Evolutionary conservation across 2,797 vertebrate genomes (phyloP).

Genomic region (Aphelocoma californica): DNA sequence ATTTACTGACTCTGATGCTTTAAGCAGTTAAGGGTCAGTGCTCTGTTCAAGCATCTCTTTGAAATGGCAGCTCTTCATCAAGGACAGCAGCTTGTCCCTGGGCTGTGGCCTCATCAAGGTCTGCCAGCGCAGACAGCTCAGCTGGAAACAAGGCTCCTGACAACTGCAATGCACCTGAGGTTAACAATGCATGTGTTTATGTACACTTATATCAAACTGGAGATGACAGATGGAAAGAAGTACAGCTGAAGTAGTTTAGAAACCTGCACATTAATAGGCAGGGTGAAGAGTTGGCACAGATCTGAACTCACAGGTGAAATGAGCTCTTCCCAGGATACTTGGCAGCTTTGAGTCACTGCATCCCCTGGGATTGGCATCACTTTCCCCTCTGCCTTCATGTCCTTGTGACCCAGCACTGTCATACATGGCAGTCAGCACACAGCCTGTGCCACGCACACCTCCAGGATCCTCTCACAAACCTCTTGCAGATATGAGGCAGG

Average conservation of each 20-base stretch:
- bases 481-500: accelerated
- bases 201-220: neutral
- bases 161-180: neutral
- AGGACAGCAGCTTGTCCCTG: neutral
- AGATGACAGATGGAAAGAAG: neutral
- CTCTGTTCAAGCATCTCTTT: neutral
- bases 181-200: neutral
- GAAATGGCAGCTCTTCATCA: neutral
- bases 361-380: neutral
- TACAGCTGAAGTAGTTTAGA: neutral
- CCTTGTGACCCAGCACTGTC: accelerated
- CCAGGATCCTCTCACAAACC: neutral
- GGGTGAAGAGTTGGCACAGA: neutral
- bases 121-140: neutral
- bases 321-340: neutral
- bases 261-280: neutral
- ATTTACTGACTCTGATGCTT: neutral
- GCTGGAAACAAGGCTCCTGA: neutral
- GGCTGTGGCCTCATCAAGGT: neutral
- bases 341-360: neutral
- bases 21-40: neutral
- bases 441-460: neutral
- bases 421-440: neutral
- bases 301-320: neutral
- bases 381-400: accelerated